Evolutionary conservation across 1,140 invertebrate genomes (phyloP), one percentile per base, ranked within the genome.

Genomic region (Ctenoplectra terminalis): DNA sequence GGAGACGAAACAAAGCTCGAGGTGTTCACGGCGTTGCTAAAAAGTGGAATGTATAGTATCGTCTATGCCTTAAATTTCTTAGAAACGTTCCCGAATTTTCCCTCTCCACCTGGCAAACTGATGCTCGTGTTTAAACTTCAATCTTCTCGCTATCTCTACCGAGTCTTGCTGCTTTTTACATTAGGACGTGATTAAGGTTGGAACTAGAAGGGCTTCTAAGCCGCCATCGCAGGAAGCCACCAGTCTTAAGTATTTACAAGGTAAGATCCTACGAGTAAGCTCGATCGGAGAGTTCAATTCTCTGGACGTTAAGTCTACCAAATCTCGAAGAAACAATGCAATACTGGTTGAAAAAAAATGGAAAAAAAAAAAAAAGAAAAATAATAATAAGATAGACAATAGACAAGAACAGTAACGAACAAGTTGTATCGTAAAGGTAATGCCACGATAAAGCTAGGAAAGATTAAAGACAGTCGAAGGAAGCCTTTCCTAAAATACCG

Each of bases 191-290:
- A 80, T 80, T 52, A 31, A 43, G 37, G 46, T 26, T 48, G 46
- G 46, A 54, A 46, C 63, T 84, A 9, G 43, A 37, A 46, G 46
- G 60, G 63, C 66, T 79, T 83, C 84, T 66, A 66, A 83, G 75
- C 40, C 70, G 66, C 58, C 56, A 60, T 63, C 63, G 48, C 48
- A 54, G 43, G 69, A 86, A 86, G 73, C 70, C 83, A 56, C 40
- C 54, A 64, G 52, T 58, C 84, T 80, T 60, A 67, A 86, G 81
- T 73, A 77, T 87, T 80, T 72, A 80, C 76, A 61, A 58, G 54
- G 72, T 9, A 69, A 72, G 64, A 80, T 79, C 37, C 52, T 56
- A 48, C 52, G 40, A 40, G 23, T 8, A 23, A 78, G 71, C 23
- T 23, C 29, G 34, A 64, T 29, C 40, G 31, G 56, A 17, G 37